phyloP scores from a whole-genome alignment of 2,113 vertebrate genomes.

The Leptobrachium ailaonicum region DNA sequence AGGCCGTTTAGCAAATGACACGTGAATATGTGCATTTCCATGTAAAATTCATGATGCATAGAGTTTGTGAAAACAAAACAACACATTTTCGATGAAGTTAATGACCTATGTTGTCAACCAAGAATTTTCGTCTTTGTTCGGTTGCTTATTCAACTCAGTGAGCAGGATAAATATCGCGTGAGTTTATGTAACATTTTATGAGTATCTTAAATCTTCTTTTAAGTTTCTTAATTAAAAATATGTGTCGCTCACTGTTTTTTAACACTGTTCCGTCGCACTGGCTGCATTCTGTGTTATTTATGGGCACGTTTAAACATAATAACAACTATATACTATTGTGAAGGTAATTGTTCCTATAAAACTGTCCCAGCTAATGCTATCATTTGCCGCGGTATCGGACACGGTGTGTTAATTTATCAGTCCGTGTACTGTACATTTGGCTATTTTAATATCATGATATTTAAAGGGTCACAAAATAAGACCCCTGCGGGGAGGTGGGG shows the following conservation, averaged over 20 bases:
- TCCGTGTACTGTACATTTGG: too few species aligned
- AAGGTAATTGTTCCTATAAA: neutral
- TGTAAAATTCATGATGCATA: slow-evolving; percentile 15
- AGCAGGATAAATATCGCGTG: neutral
- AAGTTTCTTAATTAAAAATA: slow-evolving; percentile 3
- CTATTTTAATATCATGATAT: too few species aligned
- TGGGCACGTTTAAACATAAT: neutral
- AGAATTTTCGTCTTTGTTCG: neutral
- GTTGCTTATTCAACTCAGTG: neutral
- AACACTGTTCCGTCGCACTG: neutral
- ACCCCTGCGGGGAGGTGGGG: too few species aligned
- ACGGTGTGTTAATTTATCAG: too few species aligned
- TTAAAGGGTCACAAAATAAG: too few species aligned
- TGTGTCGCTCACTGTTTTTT: neutral
- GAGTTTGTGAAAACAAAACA: neutral
- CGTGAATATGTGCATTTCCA: neutral
- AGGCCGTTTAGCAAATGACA: slow-evolving; percentile 1
- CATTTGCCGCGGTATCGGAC: too few species aligned
- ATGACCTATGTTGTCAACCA: slow-evolving; percentile 6
- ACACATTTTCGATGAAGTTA: slow-evolving; percentile 1
- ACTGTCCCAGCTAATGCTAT: too few species aligned
- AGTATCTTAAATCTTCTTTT: neutral
- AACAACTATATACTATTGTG: neutral
- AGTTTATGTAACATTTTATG: slow-evolving; percentile 1
- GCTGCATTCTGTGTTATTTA: neutral